These are phyloP conservation scores for Drosophila tani DNA, from an alignment of 1,140 invertebrate species.

Conservation along the genomic window DNA sequence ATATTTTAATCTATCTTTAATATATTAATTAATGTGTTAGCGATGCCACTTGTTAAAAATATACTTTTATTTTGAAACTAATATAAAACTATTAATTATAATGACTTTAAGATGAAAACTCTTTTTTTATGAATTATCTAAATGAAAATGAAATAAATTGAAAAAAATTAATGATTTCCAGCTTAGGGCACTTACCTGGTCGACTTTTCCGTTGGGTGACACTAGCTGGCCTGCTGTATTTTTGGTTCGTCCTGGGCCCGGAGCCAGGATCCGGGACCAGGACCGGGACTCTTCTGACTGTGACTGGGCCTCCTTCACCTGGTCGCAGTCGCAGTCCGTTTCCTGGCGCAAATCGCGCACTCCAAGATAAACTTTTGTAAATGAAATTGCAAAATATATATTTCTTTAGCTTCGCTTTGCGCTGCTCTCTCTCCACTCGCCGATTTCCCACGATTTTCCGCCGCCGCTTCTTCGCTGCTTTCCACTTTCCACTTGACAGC, in stretches of 20 bases:
- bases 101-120: no score
- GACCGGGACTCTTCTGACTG: constrained; percentile 4
- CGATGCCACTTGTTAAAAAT: no score
- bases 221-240: constrained; percentile 8
- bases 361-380: constrained; percentile 81
- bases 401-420: constrained; percentile 33
- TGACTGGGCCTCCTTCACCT: constrained; percentile 36
- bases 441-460: constrained; percentile 22
- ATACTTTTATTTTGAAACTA: no score
- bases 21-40: no score
- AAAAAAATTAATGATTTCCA: no score
- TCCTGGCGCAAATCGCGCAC: constrained; percentile 61
- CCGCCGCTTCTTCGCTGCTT: neutral
- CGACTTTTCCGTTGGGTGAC: neutral
- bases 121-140: no score
- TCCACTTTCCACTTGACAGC: constrained; percentile 65
- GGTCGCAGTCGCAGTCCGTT: constrained; percentile 42
- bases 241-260: constrained; percentile 7
- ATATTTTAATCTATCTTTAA: no score
- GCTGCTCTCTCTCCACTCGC: neutral
- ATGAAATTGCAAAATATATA: constrained; percentile 77
- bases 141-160: no score
- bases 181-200: neutral
- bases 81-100: no score
- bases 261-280: constrained; percentile 1